Percentiles rank a stretch among this genome's conserved stretches.
phyloP scores from a whole-genome alignment of 2,797 vertebrate species.

The Miichthys miiuy region DNA sequence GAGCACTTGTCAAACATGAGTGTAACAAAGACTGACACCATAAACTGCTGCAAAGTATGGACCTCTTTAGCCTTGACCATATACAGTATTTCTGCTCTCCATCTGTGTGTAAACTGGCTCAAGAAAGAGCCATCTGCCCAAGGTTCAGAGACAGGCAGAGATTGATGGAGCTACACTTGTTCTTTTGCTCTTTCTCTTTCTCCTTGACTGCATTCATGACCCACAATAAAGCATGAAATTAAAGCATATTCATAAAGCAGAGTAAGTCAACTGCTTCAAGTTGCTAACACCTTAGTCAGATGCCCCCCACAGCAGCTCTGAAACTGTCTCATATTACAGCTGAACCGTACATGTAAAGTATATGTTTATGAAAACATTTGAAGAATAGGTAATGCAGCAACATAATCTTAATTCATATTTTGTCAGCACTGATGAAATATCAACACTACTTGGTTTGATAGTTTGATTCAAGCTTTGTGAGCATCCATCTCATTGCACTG shows the following conservation, averaged over 20 bases:
- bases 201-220: conserved; percentile 36
- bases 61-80: conserved; percentile 40
- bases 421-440: no score
- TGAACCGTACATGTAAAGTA: no score
- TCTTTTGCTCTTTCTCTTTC: conserved; percentile 11
- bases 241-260: conserved; percentile 10
- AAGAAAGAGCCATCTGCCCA: conserved; percentile 24
- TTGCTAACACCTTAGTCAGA: background rate
- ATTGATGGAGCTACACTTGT: conserved; percentile 34
- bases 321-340: no score
- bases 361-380: no score
- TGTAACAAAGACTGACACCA: background rate
- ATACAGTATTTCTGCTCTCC: background rate
- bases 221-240: conserved; percentile 12
- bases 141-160: conserved; percentile 36
- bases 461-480: no score
- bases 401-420: no score
- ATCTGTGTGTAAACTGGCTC: conserved; percentile 26
- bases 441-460: no score
- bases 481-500: no score
- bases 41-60: conserved; percentile 8
- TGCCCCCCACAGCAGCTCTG: no score
- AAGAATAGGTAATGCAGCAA: no score
- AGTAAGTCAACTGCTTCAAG: background rate
- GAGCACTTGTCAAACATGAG: conserved; percentile 5